Conservation (phyloP, 2,888 invertebrate genomes). For the Heliconius ethilla region DNA sequence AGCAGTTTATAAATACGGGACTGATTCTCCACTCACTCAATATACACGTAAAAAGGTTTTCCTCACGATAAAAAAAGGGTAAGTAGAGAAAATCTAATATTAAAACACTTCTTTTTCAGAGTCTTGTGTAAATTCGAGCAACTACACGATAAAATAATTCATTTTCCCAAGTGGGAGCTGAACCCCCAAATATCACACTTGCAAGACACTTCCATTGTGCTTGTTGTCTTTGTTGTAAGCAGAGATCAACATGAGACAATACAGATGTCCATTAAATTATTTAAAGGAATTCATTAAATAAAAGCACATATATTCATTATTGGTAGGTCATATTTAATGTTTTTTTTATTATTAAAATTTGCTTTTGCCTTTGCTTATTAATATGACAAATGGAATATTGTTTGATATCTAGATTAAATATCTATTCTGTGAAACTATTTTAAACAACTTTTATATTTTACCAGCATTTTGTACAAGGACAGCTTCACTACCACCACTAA, state of each 20-base stretch:
- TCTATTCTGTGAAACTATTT: constrained; percentile 78
- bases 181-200: too few species aligned
- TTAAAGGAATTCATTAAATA: constrained; percentile 46
- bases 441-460: constrained; percentile 82
- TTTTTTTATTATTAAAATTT: constrained; percentile 79
- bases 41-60: not conserved
- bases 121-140: too few species aligned
- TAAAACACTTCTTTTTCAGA: not conserved
- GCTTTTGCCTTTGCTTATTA: constrained; percentile 79
- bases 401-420: constrained; percentile 80
- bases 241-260: not conserved
- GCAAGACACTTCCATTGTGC: too few species aligned
- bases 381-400: constrained; percentile 82
- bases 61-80: not conserved
- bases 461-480: constrained; percentile 75
- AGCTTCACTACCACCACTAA: constrained; percentile 62
- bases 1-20: too few species aligned
- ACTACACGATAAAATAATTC: not conserved
- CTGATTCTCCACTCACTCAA: too few species aligned
- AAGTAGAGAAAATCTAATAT: not conserved
- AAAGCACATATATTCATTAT: constrained; percentile 69
- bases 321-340: constrained; percentile 82
- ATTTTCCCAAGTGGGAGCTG: too few species aligned
- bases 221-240: too few species aligned
- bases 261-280: not conserved